Conservation (phyloP, 2,113 vertebrate genomes). For the Platanista minor region DNA sequence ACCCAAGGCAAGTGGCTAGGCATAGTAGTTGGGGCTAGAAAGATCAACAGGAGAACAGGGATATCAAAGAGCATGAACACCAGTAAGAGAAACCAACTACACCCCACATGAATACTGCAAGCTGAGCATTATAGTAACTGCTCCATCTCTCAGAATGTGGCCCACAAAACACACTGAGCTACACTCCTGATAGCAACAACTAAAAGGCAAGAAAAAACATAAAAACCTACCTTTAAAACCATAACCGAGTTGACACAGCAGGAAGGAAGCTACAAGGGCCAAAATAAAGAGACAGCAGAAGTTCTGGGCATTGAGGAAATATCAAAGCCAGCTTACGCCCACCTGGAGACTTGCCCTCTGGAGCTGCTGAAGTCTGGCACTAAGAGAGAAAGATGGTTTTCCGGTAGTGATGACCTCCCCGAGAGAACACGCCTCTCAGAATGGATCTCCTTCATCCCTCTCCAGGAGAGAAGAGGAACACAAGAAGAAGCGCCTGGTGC, state of each 20-base stretch:
- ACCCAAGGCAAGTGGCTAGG: background rate
- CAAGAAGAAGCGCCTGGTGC: too few relatives aligned
- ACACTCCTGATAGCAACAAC: background rate
- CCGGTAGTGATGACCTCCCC: too few relatives aligned
- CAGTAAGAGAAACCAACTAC: background rate
- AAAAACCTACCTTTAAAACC: background rate
- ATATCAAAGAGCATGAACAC: background rate
- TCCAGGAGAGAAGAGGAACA: too few relatives aligned
- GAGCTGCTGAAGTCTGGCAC: background rate
- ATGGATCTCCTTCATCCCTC: too few relatives aligned
- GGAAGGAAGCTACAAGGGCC: background rate
- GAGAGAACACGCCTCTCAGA: too few relatives aligned
- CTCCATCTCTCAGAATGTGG: background rate
- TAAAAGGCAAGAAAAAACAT: background rate
- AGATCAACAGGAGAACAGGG: background rate
- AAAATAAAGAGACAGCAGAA: background rate
- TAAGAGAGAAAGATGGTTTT: background rate
- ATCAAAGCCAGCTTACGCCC: background rate
- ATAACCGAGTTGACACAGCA: background rate
- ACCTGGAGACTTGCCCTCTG: background rate
- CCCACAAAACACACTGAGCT: background rate
- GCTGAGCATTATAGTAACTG: too few relatives aligned
- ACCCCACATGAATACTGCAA: background rate
- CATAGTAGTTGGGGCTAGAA: background rate
- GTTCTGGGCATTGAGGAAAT: background rate